phyloP scores from a whole-genome alignment of 1,140 invertebrate species.

The Diuraphis noxia region DNA sequence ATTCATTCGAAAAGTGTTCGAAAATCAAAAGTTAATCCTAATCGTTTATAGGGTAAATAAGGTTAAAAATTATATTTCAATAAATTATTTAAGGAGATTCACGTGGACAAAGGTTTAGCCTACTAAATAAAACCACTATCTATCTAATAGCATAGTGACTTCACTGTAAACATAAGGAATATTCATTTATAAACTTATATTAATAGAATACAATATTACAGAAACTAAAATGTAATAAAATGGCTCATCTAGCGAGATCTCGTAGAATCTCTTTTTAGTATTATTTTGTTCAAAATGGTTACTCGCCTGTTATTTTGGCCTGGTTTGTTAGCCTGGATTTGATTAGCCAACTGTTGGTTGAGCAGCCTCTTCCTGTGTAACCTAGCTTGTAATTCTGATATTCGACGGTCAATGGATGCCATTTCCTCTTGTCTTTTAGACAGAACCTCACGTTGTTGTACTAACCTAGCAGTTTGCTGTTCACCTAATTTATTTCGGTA shows the following conservation, averaged over 20 bases:
- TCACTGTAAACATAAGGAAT: neutral
- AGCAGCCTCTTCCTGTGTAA: slow-evolving; percentile 83
- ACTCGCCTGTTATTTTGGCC: slow-evolving; percentile 52
- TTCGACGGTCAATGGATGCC: slow-evolving; percentile 85
- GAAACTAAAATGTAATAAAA: neutral
- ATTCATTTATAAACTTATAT: neutral
- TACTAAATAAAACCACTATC: neutral
- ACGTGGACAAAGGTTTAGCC: neutral
- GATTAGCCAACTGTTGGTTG: slow-evolving; percentile 81
- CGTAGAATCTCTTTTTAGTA: neutral
- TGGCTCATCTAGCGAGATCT: neutral
- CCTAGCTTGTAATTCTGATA: slow-evolving; percentile 88
- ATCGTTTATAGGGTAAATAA: neutral
- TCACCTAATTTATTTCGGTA: slow-evolving; percentile 95
- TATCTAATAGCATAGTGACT: neutral
- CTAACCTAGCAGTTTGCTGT: slow-evolving; percentile 85
- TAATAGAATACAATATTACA: neutral
- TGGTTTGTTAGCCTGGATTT: slow-evolving; percentile 64
- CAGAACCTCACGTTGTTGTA: slow-evolving; percentile 82
- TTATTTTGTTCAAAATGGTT: neutral
- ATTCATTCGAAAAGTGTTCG: neutral
- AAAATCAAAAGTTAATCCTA: neutral
- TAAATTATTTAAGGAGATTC: neutral
- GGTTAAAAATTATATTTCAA: neutral
- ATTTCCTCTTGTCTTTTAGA: slow-evolving; percentile 86